Evolutionary conservation across 2,113 vertebrate genomes (phyloP), one percentile per base, ranked within the genome.

Genomic region (Podarcis raffonei): DNA sequence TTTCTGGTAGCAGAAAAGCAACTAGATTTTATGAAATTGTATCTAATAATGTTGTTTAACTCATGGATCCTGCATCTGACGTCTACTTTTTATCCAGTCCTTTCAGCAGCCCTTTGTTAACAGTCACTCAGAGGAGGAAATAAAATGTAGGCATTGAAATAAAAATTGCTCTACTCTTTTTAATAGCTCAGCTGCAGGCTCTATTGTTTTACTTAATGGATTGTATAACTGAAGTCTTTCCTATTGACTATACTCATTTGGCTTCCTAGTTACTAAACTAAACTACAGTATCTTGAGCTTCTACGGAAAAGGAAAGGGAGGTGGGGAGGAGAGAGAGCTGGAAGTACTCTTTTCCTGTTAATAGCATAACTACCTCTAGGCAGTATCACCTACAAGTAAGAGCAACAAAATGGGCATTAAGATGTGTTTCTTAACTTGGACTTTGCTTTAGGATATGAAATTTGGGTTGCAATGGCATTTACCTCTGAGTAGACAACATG

Each of bases 41-140:
- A 97, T 98, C 97, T 97, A 97, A 98, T 98, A 98, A 98, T 97
- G 97, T 97, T 97, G 97, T 98, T 98, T 97, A 97, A 97, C 97
- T 97, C 97, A 96, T 97, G 97, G 97, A 97, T 97, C 97, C 97
- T 98, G 96, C 97, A 98, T 98, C 97, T 98, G 97, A 98, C 95
- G 97, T 97, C 96, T 97, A 97, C 97, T 97, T 97, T 97, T 97
- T 97, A 97, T 97, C 97, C 96, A 97, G 96, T 97, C 97, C 96
- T 97, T 97, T 98, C 97, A 98, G 96, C 96, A 96, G 97, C 93
- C 97, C 97, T 97, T 98, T 98, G 97, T 98, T 98, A 97, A 88
- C 97, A 97, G 97, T 97, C 97, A 97, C 97, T 97, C 95, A 97
- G 97, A 97, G 97, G 96, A 97, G 97, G 97, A 97, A 98, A 98